phyloP scores from a whole-genome alignment of 2,888 invertebrate species.

The Phengaris alcon region DNA sequence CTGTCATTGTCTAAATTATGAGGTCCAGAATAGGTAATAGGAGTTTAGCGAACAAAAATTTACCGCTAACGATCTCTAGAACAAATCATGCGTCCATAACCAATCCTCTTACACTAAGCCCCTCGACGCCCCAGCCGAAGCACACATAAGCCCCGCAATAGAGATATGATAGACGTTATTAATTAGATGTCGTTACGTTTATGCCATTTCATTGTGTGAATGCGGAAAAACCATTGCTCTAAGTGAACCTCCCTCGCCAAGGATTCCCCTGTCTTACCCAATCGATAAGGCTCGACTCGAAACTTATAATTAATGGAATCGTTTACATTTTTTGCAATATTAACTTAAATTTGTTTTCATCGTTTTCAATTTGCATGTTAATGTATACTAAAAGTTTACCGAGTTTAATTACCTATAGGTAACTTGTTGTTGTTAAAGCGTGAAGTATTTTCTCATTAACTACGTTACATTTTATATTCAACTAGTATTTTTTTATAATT shows the following conservation, averaged over 20 bases:
- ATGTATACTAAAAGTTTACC: too few species aligned
- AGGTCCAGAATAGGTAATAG: constrained; percentile 33
- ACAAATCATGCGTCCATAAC: constrained; percentile 70
- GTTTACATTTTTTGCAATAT: not conserved
- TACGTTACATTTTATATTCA: too few species aligned
- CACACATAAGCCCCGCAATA: constrained; percentile 66
- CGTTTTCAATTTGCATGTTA: not conserved
- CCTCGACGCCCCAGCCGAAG: constrained; percentile 45
- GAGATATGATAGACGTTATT: constrained; percentile 78
- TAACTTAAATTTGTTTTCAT: constrained; percentile 6
- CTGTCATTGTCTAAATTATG: constrained; percentile 44
- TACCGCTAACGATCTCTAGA: constrained; percentile 60
- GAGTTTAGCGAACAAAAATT: constrained; percentile 55
- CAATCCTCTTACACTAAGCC: constrained; percentile 74
- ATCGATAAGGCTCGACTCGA: constrained; percentile 34
- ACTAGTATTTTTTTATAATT: too few species aligned
- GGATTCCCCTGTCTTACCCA: constrained; percentile 33
- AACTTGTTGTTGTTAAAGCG: too few species aligned
- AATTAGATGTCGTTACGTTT: constrained; percentile 77
- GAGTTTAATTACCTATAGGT: too few species aligned
- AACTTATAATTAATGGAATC: constrained; percentile 13
- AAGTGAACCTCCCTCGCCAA: constrained; percentile 49
- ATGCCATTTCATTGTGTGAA: constrained; percentile 71
- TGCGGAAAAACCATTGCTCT: constrained; percentile 60
- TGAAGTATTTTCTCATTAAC: too few species aligned